Base-by-base conservation (phyloP, 1,140 invertebrate species). In the Ceratitis capitata region DNA sequence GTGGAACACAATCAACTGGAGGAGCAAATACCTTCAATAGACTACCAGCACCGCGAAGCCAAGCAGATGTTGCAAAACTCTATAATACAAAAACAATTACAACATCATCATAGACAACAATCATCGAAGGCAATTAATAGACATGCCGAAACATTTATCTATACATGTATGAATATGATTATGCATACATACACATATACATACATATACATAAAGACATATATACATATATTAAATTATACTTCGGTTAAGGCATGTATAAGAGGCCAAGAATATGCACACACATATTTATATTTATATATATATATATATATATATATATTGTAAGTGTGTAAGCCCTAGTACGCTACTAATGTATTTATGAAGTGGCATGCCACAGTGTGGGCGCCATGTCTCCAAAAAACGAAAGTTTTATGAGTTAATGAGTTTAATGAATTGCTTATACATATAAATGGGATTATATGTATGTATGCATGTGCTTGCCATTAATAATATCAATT, bases 61-160 rank as follows among this genome's bases (percentile, higher is more conserved):
- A 78, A 45, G 39, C 69, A 78, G 39, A 78, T 78, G 39, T 78
- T 78, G 35, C n/a, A 45, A n/a, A n/a, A n/a, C n/a, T n/a, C n/a
- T n/a, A n/a, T n/a, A n/a, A n/a, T n/a, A 78, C 69, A 78, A 9
- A 42, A 7, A 29, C 32, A 78, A 78, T 9, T 45, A 78, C 35
- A 74, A 45, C 39, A 45, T 10, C 35, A 78, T 26, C 12, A 32
- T 16, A 23, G 19, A 14, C 64, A 78, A 78, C 39, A 78, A 47
- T 78, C 45, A 78, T 45, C 42, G 69, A 42, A 45, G 45, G 69
- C n/a, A 78, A 78, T 78, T 78, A 78, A 78, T 47, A 78, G 35
- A 78, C 39, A 45, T 47, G 29, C 58, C 2, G 10, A 1, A 61
- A 61, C n/a, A 26, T 61, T 26, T 5, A 61, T 32, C 2, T 61